Base-by-base conservation (phyloP, 2,113 vertebrate species). In the Silurus glanis region DNA sequence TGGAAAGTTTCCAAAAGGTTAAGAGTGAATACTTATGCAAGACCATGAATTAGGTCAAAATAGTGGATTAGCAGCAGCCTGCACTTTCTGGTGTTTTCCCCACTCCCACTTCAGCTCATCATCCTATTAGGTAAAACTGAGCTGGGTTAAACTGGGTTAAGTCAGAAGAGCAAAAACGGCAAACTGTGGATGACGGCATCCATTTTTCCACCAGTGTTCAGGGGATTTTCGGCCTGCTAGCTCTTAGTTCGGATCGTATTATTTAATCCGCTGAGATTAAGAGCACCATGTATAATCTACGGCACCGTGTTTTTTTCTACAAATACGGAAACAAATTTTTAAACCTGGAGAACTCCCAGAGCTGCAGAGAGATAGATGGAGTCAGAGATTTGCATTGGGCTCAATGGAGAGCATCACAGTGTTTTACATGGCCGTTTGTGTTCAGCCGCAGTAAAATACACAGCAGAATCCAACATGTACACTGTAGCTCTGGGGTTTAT, bases 191-290 rank as follows among this genome's bases (percentile, higher is more conserved):
- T 58, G 49, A 86, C 56, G 45, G 75, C 80, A 66, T 47, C 16
- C 47, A 47, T 79, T 82, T 82, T 83, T 45, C n/a, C 9, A 23
- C 80, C n/a, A 55, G 66, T 55, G 51, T 51, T 86, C 80, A 19
- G 53, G 58, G 71, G 16, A 14, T 28, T 80, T 88, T 75, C 90
- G 82, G 76, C 87, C 85, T 87, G 83, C 83, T 76, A 89, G 56
- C 75, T 74, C 80, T 37, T 89, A 90, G 91, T 90, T 91, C 88
- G 92, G 91, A 93, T 94, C 87, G 86, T 91, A 93, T 92, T 88
- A 92, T 93, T 94, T 93, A 94, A 94, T 94, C 92, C 90, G 90
- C 85, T 45, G 83, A 87, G 93, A 94, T 94, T 93, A 93, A 76
- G 85, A 92, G 88, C 87, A 49, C 90, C 87, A 89, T 89, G 83